phyloP scores from a whole-genome alignment of 2,797 vertebrate species.

The Antennarius maculatus region DNA sequence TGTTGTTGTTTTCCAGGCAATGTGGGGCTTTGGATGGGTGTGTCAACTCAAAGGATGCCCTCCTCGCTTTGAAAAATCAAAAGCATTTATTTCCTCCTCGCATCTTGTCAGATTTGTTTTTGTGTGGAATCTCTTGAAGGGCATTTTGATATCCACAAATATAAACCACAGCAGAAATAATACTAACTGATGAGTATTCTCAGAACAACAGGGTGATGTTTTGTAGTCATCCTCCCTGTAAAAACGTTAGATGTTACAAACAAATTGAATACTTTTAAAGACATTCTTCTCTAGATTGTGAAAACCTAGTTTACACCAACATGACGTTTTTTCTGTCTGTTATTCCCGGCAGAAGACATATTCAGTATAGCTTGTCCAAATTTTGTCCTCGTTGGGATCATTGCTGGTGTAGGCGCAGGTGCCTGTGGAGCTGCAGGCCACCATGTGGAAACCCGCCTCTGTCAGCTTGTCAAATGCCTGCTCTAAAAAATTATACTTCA shows the following conservation, averaged over 20 bases:
- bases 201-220: constrained; percentile 11
- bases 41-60: constrained; percentile 1
- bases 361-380: constrained; percentile 97
- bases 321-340: constrained; percentile 54
- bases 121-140: constrained; percentile 8
- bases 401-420: constrained; percentile 91
- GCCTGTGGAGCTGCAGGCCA: constrained; percentile 92
- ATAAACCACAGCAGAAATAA: constrained; percentile 5
- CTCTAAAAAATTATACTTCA: constrained; percentile 94
- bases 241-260: constrained; percentile 29
- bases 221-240: constrained; percentile 7
- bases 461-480: constrained; percentile 95
- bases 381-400: constrained; percentile 93
- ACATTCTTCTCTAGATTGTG: constrained; percentile 33
- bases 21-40: constrained; percentile 19
- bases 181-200: constrained; percentile 1
- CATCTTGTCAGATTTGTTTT: neutral
- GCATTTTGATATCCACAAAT: neutral
- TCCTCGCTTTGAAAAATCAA: constrained; percentile 14
- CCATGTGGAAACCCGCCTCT: constrained; percentile 92
- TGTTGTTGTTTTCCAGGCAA: constrained; percentile 5
- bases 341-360: constrained; percentile 95
- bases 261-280: constrained; percentile 31
- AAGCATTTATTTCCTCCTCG: constrained; percentile 3
- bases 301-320: constrained; percentile 52